Evolutionary conservation across 2,113 vertebrate species (phyloP).

Genomic region (Sylvicapra grimmia): DNA sequence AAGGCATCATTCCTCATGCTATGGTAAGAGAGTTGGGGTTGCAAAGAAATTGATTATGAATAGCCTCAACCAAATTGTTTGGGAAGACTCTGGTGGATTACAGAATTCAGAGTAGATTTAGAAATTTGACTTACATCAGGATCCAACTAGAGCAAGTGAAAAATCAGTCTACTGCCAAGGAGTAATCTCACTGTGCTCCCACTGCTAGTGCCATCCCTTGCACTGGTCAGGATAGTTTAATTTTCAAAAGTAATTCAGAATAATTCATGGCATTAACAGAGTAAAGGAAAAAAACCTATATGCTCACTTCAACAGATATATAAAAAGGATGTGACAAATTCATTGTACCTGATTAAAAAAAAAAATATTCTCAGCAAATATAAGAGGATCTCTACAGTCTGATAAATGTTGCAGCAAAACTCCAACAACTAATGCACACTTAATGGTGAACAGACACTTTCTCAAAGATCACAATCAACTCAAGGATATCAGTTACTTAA

Average conservation of each 20-base stretch:
- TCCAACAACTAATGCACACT: neutral
- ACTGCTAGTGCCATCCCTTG: fast-evolving
- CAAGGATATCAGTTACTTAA: neutral
- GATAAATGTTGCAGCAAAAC: neutral
- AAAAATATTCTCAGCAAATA: neutral
- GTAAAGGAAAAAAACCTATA: neutral
- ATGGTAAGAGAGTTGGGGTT: neutral
- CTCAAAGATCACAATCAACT: neutral
- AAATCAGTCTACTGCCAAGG: neutral
- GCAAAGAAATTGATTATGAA: neutral
- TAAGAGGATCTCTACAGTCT: neutral
- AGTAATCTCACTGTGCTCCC: neutral
- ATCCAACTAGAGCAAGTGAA: neutral
- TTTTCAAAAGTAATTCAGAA: neutral
- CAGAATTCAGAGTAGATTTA: neutral
- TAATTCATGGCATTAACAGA: neutral
- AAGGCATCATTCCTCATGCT: neutral
- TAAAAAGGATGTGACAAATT: neutral
- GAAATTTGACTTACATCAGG: neutral
- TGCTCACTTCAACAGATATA: neutral
- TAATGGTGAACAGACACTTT: neutral
- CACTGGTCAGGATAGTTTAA: neutral
- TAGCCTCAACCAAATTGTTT: neutral
- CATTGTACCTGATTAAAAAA: neutral
- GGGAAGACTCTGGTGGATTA: neutral